These are phyloP conservation scores for Morbakka virulenta DNA, from an alignment of 30 jellyfish, hydroid and myxozoan genomes.

Conservation along the genomic window DNA sequence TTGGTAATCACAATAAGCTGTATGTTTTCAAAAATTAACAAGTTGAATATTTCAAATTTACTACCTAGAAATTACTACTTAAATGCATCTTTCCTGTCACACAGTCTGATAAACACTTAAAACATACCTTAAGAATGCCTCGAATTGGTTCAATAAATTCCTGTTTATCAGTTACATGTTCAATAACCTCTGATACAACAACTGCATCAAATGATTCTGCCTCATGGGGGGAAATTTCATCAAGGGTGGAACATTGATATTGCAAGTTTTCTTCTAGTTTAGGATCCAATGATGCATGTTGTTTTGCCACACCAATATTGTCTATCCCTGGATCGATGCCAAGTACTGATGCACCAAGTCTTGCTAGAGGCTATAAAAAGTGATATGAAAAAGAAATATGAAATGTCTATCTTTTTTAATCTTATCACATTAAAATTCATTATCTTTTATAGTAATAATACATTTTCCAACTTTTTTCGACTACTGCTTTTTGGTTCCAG, in stretches of 20 bases:
- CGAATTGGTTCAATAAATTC: constrained; percentile 57
- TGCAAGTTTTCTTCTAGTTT: constrained; percentile 36
- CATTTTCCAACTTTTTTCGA: too few species aligned
- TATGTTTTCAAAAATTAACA: too few species aligned
- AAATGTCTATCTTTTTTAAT: too few species aligned
- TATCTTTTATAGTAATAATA: too few species aligned
- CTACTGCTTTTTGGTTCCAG: too few species aligned
- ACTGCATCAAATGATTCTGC: constrained; percentile 76
- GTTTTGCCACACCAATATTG: constrained; percentile 42
- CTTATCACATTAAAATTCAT: too few species aligned
- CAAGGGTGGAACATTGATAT: constrained; percentile 65
- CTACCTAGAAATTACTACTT: too few species aligned
- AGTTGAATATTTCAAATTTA: too few species aligned
- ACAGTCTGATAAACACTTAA: not conserved
- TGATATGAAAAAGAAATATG: not conserved
- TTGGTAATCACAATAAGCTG: too few species aligned
- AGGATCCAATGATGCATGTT: constrained; percentile 50
- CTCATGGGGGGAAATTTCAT: constrained; percentile 50
- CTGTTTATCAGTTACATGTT: constrained; percentile 72
- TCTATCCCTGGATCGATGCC: constrained; percentile 87
- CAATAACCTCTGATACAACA: constrained; percentile 96
- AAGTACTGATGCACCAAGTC: constrained; percentile 88
- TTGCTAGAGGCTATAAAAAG: constrained; percentile 81
- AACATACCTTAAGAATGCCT: constrained; percentile 70
- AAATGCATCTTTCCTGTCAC: not conserved